These are phyloP conservation scores for Dunckerocampus dactyliophorus DNA, from an alignment of 2,113 vertebrate genomes.

Conservation along the genomic window DNA sequence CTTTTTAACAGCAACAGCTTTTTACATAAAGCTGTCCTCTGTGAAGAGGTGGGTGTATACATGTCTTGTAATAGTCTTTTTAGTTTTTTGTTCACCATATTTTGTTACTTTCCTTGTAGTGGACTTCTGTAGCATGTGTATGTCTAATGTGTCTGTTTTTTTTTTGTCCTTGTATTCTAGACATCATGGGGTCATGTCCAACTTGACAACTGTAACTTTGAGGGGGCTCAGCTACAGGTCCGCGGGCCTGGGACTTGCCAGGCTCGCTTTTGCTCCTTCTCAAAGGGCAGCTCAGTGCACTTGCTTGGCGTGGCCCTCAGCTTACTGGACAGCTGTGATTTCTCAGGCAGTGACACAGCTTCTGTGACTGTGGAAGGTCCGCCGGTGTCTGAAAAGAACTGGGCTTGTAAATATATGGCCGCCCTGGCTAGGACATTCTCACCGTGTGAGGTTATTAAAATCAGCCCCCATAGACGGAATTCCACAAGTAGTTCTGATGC, in stretches of 20 bases:
- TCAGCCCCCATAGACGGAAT: neutral
- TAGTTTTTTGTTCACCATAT: no score
- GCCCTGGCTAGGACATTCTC: constrained; percentile 73
- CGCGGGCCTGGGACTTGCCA: constrained; percentile 85
- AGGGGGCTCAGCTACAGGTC: constrained; percentile 85
- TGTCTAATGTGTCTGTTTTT: neutral
- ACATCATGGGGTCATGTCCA: constrained; percentile 86
- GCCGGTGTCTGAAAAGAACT: constrained; percentile 82
- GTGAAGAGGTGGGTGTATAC: no score
- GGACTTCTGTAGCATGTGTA: neutral
- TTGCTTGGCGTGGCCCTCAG: constrained; percentile 80
- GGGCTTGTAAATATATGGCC: constrained; percentile 86
- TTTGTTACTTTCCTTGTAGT: no score
- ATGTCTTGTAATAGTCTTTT: no score
- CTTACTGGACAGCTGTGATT: constrained; percentile 87
- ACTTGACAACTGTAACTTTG: constrained; percentile 87
- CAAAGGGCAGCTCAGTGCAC: constrained; percentile 80
- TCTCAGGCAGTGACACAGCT: constrained; percentile 83
- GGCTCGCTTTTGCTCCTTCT: constrained; percentile 88
- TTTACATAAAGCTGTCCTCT: no score
- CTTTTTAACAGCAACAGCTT: no score
- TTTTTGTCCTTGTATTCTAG: constrained; percentile 52
- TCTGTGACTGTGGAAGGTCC: constrained; percentile 85
- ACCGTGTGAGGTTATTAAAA: neutral
- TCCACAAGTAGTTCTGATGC: constrained; percentile 15